Base-by-base conservation (phyloP, 1,140 invertebrate genomes). In the Diachasmimorpha longicaudata region DNA sequence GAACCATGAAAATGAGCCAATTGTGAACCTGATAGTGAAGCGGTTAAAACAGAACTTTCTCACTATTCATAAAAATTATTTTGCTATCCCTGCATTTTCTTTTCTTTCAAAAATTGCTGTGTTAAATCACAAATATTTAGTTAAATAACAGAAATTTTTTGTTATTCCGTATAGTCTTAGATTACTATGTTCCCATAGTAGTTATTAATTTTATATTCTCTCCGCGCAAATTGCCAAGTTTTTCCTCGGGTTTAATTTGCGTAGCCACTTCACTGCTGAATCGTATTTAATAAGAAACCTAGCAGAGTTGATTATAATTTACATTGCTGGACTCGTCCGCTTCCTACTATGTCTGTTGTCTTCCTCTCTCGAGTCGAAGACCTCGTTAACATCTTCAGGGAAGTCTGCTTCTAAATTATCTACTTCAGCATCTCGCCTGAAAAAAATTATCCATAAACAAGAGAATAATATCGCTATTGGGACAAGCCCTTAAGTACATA, bases 401-500 rank as follows among this genome's bases (percentile, higher is more conserved):
- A 21, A 67, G 11, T 76, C 76, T 16, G 58, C n/a, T 1, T 78
- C 39, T 0, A 69, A 70, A 0, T 79, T 69, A 1, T 82, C 69
- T 2, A 81, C 73, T 21, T 78, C 72, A 5, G 80, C 76, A 55
- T 83, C 79, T 78, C 83, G 76, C 14, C 84, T 85, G 36, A 74
- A 55, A 68, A 31, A 37, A 37, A n/a, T 37, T 11, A 39, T 55
- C n/a, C n/a, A n/a, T 4, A 37, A 39, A n/a, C 16, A 19, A n/a
- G 6, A 4, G 48, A 4, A 13, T 19, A 52, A 19, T 52, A 6
- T 9, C 0, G 9, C 6, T 52, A 52, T 52, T n/a, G 14, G 11
- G 13, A n/a, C 14, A 14, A 16, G 14, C 1, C 2, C 14, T 52
- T 63, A 4, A 63, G 3, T 11, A 31, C 6, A 25, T 19, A 23